These are phyloP conservation scores for Holothuria glaberrima DNA, from an alignment of 35 echinoderm and acorn worm genomes.

Conservation along the genomic window DNA sequence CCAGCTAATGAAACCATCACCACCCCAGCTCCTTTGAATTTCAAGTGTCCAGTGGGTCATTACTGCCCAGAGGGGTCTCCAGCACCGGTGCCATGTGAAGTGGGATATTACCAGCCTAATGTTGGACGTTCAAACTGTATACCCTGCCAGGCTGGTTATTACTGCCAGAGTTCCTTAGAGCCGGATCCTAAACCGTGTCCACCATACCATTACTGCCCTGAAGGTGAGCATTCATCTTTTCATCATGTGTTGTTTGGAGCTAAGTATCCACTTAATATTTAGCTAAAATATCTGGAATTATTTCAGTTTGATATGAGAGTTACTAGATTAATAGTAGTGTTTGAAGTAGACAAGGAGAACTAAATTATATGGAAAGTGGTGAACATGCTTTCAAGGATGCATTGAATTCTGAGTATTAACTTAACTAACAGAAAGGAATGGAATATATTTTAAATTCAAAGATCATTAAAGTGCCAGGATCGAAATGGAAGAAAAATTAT, in stretches of 20 bases:
- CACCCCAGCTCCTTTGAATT: constrained; percentile 69
- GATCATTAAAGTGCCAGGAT: too few relatives aligned
- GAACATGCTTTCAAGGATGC: too few relatives aligned
- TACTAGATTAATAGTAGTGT: too few relatives aligned
- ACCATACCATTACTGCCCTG: constrained; percentile 92
- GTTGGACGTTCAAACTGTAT: constrained; percentile 76
- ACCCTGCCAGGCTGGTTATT: constrained; percentile 89
- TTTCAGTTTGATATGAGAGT: too few relatives aligned
- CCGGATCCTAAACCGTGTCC: constrained; percentile 93
- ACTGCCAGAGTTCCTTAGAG: constrained; percentile 92
- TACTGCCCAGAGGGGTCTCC: constrained; percentile 82
- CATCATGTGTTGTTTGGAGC: background rate
- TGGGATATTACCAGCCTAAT: constrained; percentile 95
- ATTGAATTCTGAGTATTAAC: too few relatives aligned
- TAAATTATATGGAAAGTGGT: too few relatives aligned
- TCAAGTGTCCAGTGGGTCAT: constrained; percentile 86
- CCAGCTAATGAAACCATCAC: constrained; percentile 85
- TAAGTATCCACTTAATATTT: too few relatives aligned
- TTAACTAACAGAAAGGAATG: too few relatives aligned
- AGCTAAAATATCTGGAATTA: too few relatives aligned
- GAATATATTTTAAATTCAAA: too few relatives aligned
- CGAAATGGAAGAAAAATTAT: too few relatives aligned
- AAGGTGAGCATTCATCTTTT: constrained; percentile 56
- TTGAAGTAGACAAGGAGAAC: too few relatives aligned
- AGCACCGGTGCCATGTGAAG: constrained; percentile 75